Evolutionary conservation across 1,140 invertebrate genomes (phyloP), one percentile per base, ranked within the genome.

Genomic region (Drosophila sturtevanti): DNA sequence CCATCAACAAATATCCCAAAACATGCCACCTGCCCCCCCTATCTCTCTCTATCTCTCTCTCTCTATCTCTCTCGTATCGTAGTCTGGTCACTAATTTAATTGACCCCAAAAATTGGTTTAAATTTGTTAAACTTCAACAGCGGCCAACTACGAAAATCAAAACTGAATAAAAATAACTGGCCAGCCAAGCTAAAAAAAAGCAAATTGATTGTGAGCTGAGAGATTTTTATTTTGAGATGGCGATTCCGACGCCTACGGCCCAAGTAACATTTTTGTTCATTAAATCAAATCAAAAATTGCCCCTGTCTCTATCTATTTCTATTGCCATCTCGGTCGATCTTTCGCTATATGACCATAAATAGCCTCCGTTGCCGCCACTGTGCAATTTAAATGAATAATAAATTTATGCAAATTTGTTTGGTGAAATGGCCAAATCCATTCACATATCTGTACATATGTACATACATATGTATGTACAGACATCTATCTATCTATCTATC

Each of bases 361-460:
- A 48, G 56, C 18, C 41, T 9, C 1, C 55, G 61, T 34, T 58
- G 27, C 11, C 1, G 41, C 41, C 41, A 48, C 41, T 55, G n/a
- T 44, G 37, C 63, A 63, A 63, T 65, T 81, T 69, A 37, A 73
- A 56, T 52, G 41, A 63, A 64, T 72, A 66, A 73, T 68, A 38
- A 87, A 87, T 86, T 87, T 82, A 87, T 87, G 81, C 75, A 87
- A 87, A 86, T 87, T 75, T 77, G 59, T 87, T 75, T 80, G 68
- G 31, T 65, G 82, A 87, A 87, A 86, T 76, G 82, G 64, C 54
- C 70, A 58, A 67, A 81, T 63, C 51, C 58, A 52, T 66, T 67
- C 27, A 31, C n/a, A 16, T 14, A 54, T 24, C n/a, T n/a, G n/a
- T n/a, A n/a, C n/a, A n/a, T n/a, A n/a, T n/a, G n/a, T n/a, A n/a